phyloP scores from a whole-genome alignment of 2,888 invertebrate species.

The Yponomeuta plumbellus region DNA sequence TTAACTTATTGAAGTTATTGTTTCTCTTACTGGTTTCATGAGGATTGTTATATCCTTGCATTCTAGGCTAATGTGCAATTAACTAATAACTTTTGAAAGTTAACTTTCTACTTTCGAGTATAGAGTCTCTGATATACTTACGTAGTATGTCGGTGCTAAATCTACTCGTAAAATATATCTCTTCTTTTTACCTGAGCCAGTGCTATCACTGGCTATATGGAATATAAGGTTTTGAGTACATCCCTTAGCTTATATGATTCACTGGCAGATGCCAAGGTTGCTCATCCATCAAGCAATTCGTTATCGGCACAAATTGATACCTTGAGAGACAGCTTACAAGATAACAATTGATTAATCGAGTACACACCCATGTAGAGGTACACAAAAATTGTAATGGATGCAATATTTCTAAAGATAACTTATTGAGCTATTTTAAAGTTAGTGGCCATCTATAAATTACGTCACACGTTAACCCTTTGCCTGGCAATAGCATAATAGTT shows the following conservation, averaged over 20 bases:
- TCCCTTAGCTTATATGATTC: neutral
- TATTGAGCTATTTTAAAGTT: too few species aligned
- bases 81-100: neutral
- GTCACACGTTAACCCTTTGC: too few species aligned
- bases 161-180: constrained; percentile 61
- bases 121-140: constrained; percentile 64
- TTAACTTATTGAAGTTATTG: too few species aligned
- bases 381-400: neutral
- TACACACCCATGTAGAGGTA: neutral
- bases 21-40: too few species aligned
- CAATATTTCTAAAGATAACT: neutral
- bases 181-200: constrained; percentile 55
- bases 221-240: constrained; percentile 57
- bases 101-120: constrained; percentile 42
- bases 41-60: neutral
- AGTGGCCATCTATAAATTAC: too few species aligned
- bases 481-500: too few species aligned
- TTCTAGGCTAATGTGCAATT: neutral
- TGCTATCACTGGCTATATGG: constrained; percentile 54
- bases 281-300: neutral
- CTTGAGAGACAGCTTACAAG: neutral
- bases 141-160: constrained; percentile 67
- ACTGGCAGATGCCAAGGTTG: neutral
- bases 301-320: neutral
- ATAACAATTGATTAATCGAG: neutral